A percentile compares a stretch with the other conserved stretches of the same genome.
phyloP scores from a whole-genome alignment of 1,140 invertebrate species.

The Microvelia longipes region DNA sequence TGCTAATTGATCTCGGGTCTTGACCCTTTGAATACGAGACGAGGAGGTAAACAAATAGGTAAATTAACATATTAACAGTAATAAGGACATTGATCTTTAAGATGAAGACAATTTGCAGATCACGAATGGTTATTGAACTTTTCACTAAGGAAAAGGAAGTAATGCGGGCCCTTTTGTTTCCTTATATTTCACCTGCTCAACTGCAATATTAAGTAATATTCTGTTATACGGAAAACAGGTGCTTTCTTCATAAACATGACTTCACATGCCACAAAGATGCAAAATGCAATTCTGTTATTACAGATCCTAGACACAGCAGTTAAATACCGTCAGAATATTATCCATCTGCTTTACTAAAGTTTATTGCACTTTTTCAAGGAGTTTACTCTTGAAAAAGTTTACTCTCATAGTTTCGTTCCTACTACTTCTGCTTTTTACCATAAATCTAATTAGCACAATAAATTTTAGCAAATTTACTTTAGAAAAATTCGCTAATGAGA shows the following conservation, averaged over 20 bases:
- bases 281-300: not conserved
- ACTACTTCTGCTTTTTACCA: too few relatives aligned
- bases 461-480: too few relatives aligned
- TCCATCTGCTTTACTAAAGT: not conserved
- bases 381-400: not conserved
- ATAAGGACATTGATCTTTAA: not conserved
- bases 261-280: too few relatives aligned
- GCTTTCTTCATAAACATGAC: too few relatives aligned
- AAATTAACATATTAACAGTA: not conserved
- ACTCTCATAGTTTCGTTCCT: not conserved
- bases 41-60: not conserved
- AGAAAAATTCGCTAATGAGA: too few relatives aligned
- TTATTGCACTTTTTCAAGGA: not conserved
- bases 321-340: not conserved
- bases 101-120: not conserved
- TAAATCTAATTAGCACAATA: too few relatives aligned
- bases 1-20: too few relatives aligned
- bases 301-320: not conserved
- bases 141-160: not conserved
- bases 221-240: not conserved
- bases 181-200: not conserved
- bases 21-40: too few relatives aligned
- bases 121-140: not conserved
- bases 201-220: not conserved
- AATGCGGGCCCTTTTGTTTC: not conserved